Evolutionary conservation across 2,888 invertebrate species (phyloP), one percentile per base, ranked within the genome.

Genomic region (Drosophila neotestacea): DNA sequence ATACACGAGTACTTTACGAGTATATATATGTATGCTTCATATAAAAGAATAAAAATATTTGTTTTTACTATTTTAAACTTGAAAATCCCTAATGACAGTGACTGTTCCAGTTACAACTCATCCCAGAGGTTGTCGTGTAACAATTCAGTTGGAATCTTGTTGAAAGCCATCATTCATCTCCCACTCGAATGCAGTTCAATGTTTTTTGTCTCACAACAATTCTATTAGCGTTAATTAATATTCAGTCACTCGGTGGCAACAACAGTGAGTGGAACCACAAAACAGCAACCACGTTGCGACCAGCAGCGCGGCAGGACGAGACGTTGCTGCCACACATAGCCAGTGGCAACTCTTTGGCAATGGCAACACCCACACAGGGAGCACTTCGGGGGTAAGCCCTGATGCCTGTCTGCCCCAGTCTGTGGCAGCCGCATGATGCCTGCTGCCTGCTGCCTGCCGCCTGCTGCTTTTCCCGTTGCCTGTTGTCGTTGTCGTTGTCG

Each of bases 201-300:
- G 63, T 70, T 80, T 70, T 64, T 76, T 63, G 55, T 32, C 22
- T 28, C 70, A 73, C 86, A 73, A 81, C 78, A 78, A 75, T 84
- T 81, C 86, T 84, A 86, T 84, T 84, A 84, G 79, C 81, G 81
- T 81, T 84, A 84, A 84, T 84, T 84, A 84, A 84, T 86, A 84
- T 86, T 86, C 86, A 86, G 73, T 67, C 72, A 70, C 28, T 67
- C 62, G 63, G 54, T 60, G 73, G 69, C 62, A 52, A 63, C 77
- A 58, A 68, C 72, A 61, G 48, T 59, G 46, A 48, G 63, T 59
- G 67, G 55, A 70, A 69, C 64, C 77, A 60, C 76, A 72, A 68
- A 72, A 60, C 60, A 69, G 65, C 72, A 67, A 73, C 73, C 72
- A 66, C 73, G 62, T 66, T 63, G 72, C 72, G 60, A 41, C 32